Conservation (phyloP, 2,888 invertebrate genomes). For the Galerucella pusilla region DNA sequence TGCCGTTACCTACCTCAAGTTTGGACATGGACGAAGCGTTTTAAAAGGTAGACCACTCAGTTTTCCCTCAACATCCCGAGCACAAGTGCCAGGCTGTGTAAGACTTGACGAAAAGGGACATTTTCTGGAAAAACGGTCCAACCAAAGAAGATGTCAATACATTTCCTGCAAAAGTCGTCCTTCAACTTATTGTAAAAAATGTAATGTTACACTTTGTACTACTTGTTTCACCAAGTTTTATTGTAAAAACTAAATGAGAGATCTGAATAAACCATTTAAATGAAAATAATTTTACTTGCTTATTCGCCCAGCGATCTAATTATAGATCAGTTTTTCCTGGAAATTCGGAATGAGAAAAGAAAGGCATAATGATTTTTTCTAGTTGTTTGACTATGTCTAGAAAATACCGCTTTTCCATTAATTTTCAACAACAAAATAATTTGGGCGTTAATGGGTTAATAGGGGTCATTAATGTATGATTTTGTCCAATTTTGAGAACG, state of each 20-base stretch:
- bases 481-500: too few relatives aligned
- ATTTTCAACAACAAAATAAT: too few relatives aligned
- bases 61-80: constrained; percentile 30
- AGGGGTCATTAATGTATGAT: too few relatives aligned
- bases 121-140: too few relatives aligned
- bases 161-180: not conserved
- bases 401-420: too few relatives aligned
- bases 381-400: too few relatives aligned
- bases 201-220: constrained; percentile 28
- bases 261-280: constrained; percentile 3
- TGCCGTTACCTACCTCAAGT: constrained; percentile 45
- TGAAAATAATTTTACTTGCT: not conserved
- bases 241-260: constrained; percentile 3
- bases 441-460: too few relatives aligned
- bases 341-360: too few relatives aligned
- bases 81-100: constrained; percentile 30
- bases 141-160: too few relatives aligned
- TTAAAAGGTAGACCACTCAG: constrained; percentile 36
- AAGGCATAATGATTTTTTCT: too few relatives aligned
- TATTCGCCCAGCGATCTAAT: constrained; percentile 12
- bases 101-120: not conserved
- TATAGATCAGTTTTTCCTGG: constrained; percentile 8
- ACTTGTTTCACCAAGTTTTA: constrained; percentile 22
- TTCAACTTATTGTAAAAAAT: constrained; percentile 12
- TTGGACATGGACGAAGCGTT: constrained; percentile 41